Conservation (phyloP, 2,797 vertebrate genomes). For the Meriones psammophilus region DNA sequence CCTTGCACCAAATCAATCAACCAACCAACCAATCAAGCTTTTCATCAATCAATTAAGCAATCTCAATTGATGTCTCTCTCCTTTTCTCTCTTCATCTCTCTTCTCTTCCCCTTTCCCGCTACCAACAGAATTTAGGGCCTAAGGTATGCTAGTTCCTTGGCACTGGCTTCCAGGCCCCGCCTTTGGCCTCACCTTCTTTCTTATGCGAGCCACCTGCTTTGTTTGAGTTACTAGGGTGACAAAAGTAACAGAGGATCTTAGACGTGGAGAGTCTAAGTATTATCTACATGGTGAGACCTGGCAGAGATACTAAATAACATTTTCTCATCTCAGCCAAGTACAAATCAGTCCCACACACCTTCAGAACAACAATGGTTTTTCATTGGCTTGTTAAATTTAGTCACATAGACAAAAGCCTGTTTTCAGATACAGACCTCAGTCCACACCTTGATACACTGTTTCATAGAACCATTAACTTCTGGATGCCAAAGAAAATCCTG, state of each 20-base stretch:
- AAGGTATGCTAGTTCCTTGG: background rate
- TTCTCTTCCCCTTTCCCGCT: background rate
- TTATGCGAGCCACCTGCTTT: background rate
- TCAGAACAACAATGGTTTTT: background rate
- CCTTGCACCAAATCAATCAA: background rate
- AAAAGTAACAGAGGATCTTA: background rate
- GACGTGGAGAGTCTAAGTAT: background rate
- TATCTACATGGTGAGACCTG: background rate
- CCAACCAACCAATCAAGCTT: background rate
- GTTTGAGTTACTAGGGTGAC: constrained; percentile 12
- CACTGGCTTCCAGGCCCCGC: background rate
- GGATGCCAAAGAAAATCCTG: constrained; percentile 98
- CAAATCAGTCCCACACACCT: background rate
- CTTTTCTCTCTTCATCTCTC: background rate
- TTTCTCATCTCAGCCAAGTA: background rate
- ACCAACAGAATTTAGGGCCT: background rate
- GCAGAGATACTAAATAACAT: background rate
- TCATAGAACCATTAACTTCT: constrained; percentile 98
- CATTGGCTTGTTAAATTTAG: background rate
- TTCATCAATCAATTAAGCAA: background rate
- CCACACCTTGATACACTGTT: constrained; percentile 94
- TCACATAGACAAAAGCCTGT: constrained; percentile 24
- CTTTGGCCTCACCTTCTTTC: background rate
- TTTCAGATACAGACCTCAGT: constrained; percentile 90
- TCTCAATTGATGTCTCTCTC: background rate